Conservation (phyloP, 2,113 vertebrate genomes). For the Rhombomys opimus region DNA sequence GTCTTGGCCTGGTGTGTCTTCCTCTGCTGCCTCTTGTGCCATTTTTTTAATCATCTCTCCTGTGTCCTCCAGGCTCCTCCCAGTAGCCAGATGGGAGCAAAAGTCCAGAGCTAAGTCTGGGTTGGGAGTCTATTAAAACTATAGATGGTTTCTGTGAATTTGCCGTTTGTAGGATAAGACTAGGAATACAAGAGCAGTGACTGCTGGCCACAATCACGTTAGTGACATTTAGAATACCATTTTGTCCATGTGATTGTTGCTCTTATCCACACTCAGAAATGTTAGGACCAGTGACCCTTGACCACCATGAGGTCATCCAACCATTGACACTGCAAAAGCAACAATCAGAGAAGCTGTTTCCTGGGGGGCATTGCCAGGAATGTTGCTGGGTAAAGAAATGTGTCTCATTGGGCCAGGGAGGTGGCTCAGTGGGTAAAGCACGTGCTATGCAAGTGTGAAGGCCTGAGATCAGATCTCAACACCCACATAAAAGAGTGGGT, state of each 20-base stretch:
- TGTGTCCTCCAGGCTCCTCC: not conserved
- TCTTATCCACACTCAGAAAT: slow-evolving; percentile 37
- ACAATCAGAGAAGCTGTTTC: not conserved
- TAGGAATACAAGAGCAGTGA: not conserved
- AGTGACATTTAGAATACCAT: not conserved
- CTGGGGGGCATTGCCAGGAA: not conserved
- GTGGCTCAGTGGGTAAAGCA: not conserved
- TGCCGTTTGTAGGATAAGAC: not conserved
- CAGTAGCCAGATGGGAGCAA: not conserved
- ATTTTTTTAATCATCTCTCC: not conserved
- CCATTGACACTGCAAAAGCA: not conserved
- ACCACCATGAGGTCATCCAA: not conserved
- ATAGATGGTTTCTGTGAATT: not conserved
- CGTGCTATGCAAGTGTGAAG: not conserved
- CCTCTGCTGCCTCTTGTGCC: not conserved
- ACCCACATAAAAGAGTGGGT: not conserved
- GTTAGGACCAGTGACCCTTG: not conserved
- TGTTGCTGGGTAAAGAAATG: not conserved
- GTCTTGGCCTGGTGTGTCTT: not conserved
- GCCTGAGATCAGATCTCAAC: not conserved
- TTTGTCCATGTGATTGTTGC: not conserved
- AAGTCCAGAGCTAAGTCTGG: not conserved
- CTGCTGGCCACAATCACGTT: not conserved
- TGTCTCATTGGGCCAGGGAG: too few relatives aligned
- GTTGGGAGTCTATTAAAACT: not conserved